These are phyloP conservation scores for Aegithalos caudatus DNA, from an alignment of 2,113 vertebrate genomes.

Conservation along the genomic window DNA sequence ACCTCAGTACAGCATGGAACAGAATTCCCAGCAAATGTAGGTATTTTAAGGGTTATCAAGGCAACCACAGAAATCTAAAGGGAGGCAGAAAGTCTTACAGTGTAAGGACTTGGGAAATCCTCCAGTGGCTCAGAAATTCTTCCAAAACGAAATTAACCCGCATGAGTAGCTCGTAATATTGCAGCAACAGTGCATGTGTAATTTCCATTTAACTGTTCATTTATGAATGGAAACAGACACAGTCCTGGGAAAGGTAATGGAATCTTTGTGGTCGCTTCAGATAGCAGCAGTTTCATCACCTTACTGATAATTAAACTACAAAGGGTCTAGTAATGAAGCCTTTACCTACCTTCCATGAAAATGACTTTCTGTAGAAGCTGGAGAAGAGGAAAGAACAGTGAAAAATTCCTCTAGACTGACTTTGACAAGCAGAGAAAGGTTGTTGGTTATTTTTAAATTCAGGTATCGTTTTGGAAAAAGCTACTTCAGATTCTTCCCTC, in stretches of 20 bases:
- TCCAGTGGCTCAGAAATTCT: background rate
- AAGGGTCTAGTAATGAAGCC: background rate
- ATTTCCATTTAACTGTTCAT: background rate
- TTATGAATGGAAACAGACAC: background rate
- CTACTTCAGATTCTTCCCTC: background rate
- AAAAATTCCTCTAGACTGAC: background rate
- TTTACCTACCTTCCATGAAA: background rate
- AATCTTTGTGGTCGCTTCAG: background rate
- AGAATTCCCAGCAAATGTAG: background rate
- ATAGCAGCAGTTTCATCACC: background rate
- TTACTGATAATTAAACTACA: background rate
- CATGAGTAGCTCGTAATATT: background rate
- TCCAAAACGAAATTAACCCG: background rate
- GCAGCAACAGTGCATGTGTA: background rate
- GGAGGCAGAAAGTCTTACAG: background rate
- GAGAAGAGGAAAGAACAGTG: background rate
- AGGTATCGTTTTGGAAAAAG: background rate
- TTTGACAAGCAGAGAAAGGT: background rate
- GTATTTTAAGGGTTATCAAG: background rate
- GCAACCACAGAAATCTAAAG: background rate
- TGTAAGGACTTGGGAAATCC: background rate
- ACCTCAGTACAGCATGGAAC: background rate
- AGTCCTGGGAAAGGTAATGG: background rate
- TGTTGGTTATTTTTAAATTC: background rate
- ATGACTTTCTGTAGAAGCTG: background rate